Conservation (phyloP, 2,113 vertebrate genomes). For the Notechis scutatus region DNA sequence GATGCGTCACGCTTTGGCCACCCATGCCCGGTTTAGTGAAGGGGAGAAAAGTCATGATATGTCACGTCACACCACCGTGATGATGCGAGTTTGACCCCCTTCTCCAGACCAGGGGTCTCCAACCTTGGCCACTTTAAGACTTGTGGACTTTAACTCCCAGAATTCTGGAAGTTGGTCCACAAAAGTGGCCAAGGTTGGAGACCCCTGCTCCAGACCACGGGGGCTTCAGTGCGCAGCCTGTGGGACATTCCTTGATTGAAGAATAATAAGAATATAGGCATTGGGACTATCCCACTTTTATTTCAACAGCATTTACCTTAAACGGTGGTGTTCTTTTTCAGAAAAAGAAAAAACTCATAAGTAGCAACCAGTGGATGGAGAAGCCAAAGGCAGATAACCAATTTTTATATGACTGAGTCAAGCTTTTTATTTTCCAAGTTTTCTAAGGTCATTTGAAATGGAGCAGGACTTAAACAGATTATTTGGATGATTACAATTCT, state of each 20-base stretch:
- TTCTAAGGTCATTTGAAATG: background rate
- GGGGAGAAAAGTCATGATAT: no score
- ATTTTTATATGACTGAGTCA: background rate
- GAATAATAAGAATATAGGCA: background rate
- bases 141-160: no score
- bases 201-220: background rate
- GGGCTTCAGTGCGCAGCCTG: background rate
- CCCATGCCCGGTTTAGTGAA: no score
- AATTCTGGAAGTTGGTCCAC: no score
- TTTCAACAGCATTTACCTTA: background rate
- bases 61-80: no score
- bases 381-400: background rate
- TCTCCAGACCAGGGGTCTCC: no score
- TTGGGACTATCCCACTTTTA: background rate
- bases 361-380: background rate
- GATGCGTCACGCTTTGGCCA: no score
- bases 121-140: no score
- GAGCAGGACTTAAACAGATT: background rate
- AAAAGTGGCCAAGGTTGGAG: no score
- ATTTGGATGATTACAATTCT: background rate
- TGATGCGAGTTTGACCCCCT: no score
- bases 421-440: background rate
- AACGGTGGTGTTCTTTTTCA: background rate
- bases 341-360: background rate
- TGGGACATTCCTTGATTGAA: background rate